Conservation (phyloP, 1,140 invertebrate genomes). For the Platorchestia sp. region DNA sequence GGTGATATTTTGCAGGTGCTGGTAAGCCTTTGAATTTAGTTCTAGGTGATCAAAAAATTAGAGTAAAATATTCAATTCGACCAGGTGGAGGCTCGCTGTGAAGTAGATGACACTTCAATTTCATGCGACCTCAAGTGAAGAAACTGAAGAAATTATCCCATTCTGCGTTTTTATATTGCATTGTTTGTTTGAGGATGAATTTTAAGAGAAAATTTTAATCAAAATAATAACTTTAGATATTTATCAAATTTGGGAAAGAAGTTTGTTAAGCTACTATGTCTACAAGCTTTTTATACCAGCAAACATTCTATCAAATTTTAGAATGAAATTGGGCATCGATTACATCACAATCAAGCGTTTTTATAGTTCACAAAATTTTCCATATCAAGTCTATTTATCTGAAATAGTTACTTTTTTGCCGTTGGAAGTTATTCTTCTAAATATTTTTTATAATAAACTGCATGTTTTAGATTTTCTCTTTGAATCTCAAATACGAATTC, state of each 20-base stretch:
- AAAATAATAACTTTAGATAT: neutral
- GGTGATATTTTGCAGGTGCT: neutral
- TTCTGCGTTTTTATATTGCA: neutral
- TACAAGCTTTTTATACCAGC: too few species aligned
- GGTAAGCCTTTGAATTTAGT: neutral
- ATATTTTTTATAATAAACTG: neutral
- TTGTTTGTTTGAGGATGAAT: neutral
- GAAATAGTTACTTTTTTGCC: neutral
- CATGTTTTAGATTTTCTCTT: neutral
- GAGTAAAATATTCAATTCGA: too few species aligned
- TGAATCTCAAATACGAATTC: neutral
- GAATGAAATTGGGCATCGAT: neutral
- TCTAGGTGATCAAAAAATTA: too few species aligned
- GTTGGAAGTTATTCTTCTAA: neutral
- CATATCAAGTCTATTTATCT: neutral
- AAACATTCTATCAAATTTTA: neutral
- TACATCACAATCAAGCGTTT: neutral
- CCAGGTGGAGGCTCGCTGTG: neutral
- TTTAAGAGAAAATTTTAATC: neutral
- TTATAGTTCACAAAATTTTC: neutral
- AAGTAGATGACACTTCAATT: neutral
- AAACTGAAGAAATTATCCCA: neutral
- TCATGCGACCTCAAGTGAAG: neutral
- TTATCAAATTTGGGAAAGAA: neutral
- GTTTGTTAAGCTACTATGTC: too few species aligned